A percentile compares a stretch with the other conserved stretches of the same genome.
phyloP scores from a whole-genome alignment of 1,140 invertebrate species.

The Ruditapes philippinarum region DNA sequence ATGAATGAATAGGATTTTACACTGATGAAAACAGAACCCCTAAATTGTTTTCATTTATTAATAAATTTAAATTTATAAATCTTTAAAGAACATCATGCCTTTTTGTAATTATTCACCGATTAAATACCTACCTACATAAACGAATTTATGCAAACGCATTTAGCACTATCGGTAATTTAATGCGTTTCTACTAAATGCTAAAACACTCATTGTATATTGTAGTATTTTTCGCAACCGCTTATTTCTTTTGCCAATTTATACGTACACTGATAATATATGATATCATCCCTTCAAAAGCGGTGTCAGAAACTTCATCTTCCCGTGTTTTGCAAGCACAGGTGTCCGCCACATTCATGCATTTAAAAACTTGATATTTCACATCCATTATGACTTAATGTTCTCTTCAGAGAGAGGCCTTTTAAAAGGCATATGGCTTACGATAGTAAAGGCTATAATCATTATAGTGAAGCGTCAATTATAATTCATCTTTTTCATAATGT shows the following conservation, averaged over 20 bases:
- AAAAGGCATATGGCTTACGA: conserved; percentile 23
- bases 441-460: background rate
- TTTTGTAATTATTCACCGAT: too few species aligned
- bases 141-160: too few species aligned
- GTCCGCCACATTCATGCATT: conserved; percentile 47
- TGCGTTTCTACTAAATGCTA: too few species aligned
- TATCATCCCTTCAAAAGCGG: background rate
- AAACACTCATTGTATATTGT: too few species aligned
- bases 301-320: conserved; percentile 15
- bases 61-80: too few species aligned
- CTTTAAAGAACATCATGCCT: too few species aligned
- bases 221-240: too few species aligned
- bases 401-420: background rate
- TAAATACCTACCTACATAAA: too few species aligned
- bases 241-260: background rate
- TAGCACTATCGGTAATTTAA: too few species aligned
- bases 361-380: conserved; percentile 48
- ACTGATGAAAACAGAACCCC: too few species aligned
- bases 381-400: conserved; percentile 47
- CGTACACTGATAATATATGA: background rate
- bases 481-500: conserved; percentile 41
- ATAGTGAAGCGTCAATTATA: background rate
- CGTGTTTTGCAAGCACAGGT: conserved; percentile 40
- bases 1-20: too few species aligned
- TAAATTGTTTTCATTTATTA: too few species aligned